phyloP scores from a whole-genome alignment of 1,140 invertebrate genomes.

The Bombus terrestris region DNA sequence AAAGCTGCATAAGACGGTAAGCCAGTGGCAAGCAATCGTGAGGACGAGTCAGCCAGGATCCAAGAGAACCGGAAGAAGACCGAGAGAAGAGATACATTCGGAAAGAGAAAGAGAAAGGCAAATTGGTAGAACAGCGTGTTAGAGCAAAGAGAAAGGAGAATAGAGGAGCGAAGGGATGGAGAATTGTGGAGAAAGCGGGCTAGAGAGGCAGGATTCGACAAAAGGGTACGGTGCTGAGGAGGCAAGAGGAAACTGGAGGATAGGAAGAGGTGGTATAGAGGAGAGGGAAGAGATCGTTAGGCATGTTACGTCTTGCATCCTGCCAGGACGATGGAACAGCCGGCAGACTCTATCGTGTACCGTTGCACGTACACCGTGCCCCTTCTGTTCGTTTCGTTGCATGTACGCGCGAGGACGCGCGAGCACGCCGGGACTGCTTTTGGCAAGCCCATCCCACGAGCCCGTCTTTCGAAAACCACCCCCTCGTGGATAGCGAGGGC shows the following conservation, averaged over 20 bases:
- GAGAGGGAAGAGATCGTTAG: constrained; percentile 74
- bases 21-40: constrained; percentile 81
- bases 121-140: background rate
- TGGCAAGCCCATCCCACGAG: constrained; percentile 73
- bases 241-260: constrained; percentile 1
- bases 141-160: constrained; percentile 22
- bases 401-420: constrained; percentile 74
- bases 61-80: constrained; percentile 39
- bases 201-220: constrained; percentile 40
- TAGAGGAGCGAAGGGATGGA: background rate
- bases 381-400: constrained; percentile 67
- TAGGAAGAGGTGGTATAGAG: constrained; percentile 29
- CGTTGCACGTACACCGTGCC: constrained; percentile 67
- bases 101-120: background rate
- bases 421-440: constrained; percentile 76
- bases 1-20: constrained; percentile 76
- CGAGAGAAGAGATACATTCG: background rate
- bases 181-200: constrained; percentile 8
- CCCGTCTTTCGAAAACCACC: constrained; percentile 73
- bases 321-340: constrained; percentile 77
- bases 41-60: constrained; percentile 74
- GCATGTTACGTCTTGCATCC: constrained; percentile 79
- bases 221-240: constrained; percentile 37
- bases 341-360: constrained; percentile 76
- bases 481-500: constrained; percentile 68